phyloP scores from a whole-genome alignment of 2,797 vertebrate genomes.

The Melanotaenia parkinsoni region DNA sequence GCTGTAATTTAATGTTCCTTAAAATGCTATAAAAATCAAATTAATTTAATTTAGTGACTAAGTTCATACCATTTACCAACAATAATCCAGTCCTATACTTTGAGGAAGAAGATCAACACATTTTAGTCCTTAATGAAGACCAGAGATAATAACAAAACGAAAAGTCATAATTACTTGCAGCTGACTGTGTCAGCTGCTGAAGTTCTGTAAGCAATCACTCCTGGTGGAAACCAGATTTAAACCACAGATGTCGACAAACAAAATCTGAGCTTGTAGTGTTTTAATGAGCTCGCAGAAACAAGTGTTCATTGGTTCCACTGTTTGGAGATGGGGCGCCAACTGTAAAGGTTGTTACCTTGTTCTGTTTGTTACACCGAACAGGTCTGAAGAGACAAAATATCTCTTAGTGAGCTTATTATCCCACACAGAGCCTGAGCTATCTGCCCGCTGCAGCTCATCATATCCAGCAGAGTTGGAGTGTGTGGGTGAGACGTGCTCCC shows the following conservation, averaged over 20 bases:
- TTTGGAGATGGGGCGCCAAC: background rate
- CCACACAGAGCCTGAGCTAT: constrained; percentile 4
- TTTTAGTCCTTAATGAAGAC: background rate
- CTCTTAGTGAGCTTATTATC: background rate
- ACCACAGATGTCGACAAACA: background rate
- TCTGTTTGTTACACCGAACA: background rate
- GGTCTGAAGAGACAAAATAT: background rate
- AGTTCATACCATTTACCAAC: too few species aligned
- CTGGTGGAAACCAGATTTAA: background rate
- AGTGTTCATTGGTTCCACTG: background rate
- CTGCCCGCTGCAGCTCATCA: constrained; percentile 1
- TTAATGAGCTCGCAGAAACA: background rate
- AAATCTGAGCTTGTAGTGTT: background rate
- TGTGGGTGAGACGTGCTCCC: constrained; percentile 1
- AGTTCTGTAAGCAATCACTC: background rate
- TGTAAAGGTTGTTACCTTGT: background rate
- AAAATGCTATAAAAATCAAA: too few species aligned
- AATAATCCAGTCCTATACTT: background rate
- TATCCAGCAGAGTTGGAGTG: constrained; percentile 9
- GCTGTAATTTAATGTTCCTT: too few species aligned
- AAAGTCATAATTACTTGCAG: background rate
- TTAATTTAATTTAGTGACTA: background rate
- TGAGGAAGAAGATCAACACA: background rate
- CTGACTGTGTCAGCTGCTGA: background rate
- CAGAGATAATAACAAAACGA: too few species aligned